Percentiles rank a stretch among this genome's conserved stretches.
These are phyloP conservation scores for Sylvia atricapilla DNA, from an alignment of 2,113 vertebrate genomes.

Conservation along the genomic window DNA sequence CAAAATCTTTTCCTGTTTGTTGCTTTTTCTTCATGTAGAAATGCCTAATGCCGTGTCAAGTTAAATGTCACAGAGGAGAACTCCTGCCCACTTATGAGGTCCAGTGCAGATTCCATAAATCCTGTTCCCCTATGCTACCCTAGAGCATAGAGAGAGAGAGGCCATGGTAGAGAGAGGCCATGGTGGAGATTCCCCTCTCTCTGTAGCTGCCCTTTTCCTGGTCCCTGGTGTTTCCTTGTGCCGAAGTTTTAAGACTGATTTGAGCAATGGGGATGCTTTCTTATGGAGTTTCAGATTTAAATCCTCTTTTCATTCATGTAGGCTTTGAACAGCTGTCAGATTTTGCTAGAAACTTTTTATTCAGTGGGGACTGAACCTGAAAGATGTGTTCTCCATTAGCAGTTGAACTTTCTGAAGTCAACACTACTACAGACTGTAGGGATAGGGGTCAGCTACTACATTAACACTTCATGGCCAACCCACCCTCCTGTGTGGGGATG, in stretches of 20 bases:
- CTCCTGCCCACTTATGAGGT: neutral
- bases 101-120: neutral
- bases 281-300: neutral
- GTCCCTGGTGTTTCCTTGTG: neutral
- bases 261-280: neutral
- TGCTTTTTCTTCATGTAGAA: neutral
- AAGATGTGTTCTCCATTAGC: neutral
- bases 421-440: neutral
- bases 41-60: neutral
- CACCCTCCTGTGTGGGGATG: neutral
- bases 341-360: neutral
- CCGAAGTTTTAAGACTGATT: neutral
- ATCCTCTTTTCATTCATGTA: neutral
- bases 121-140: neutral
- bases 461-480: neutral
- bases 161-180: neutral
- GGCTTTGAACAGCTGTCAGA: neutral
- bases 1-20: neutral
- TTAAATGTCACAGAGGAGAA: neutral
- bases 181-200: neutral
- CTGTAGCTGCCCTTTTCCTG: accelerated
- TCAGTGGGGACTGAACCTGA: neutral
- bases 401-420: neutral
- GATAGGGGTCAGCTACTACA: neutral
- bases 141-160: too few species aligned